phyloP scores from a whole-genome alignment of 2,888 invertebrate genomes.

The Cephonodes hylas region DNA sequence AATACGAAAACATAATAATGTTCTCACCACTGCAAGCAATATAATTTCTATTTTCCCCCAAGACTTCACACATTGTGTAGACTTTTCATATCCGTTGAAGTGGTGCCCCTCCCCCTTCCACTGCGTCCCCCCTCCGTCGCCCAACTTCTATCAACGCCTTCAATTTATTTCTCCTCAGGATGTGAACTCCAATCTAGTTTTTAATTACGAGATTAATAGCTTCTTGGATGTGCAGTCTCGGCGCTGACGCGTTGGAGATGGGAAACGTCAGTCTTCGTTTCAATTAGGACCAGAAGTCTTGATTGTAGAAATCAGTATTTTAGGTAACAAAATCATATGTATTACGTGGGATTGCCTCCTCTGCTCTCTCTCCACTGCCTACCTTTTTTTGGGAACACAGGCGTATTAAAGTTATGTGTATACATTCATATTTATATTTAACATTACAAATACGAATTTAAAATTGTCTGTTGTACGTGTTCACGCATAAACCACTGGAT shows the following conservation, averaged over 20 bases:
- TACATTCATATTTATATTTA: too few species aligned
- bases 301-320: too few species aligned
- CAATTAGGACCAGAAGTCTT: not conserved
- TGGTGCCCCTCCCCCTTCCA: not conserved
- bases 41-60: not conserved
- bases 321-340: too few species aligned
- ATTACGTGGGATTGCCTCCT: too few species aligned
- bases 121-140: not conserved
- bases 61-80: not conserved
- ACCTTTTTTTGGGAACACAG: too few species aligned
- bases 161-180: conserved; percentile 10
- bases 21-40: not conserved
- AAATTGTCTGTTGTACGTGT: too few species aligned
- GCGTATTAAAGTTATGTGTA: too few species aligned
- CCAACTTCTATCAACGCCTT: not conserved
- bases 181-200: conserved; percentile 6
- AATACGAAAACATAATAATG: not conserved
- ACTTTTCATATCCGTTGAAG: conserved; percentile 4
- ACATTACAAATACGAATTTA: too few species aligned
- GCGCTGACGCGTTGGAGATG: not conserved
- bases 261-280: not conserved
- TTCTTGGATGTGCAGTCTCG: not conserved
- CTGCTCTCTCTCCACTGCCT: too few species aligned
- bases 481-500: too few species aligned
- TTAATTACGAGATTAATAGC: conserved; percentile 4